These are phyloP conservation scores for Seladonia tumulorum DNA, from an alignment of 2,888 invertebrate genomes.

Conservation along the genomic window DNA sequence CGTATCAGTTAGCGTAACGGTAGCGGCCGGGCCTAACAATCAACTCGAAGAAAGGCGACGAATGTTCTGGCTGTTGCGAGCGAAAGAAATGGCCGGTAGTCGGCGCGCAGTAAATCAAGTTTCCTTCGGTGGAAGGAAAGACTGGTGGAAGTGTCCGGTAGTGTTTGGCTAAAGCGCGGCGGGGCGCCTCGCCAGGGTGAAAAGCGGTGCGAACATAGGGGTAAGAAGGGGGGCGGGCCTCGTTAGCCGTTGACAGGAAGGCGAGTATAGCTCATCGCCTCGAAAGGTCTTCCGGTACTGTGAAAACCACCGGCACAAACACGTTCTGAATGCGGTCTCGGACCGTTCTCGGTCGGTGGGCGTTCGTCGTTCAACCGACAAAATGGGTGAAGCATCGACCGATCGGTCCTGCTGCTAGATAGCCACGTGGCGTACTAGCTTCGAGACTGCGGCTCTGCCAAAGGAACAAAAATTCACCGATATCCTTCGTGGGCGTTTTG, in stretches of 20 bases:
- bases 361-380: slow-evolving; percentile 58
- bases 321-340: slow-evolving; percentile 61
- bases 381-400: slow-evolving; percentile 64
- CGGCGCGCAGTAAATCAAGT: slow-evolving; percentile 67
- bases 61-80: slow-evolving; percentile 22
- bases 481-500: neutral
- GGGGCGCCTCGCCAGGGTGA: slow-evolving; percentile 64
- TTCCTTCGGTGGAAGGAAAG: slow-evolving; percentile 61
- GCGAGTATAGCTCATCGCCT: slow-evolving; percentile 74
- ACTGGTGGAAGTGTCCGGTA: slow-evolving; percentile 66
- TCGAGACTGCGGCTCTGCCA: neutral
- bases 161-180: slow-evolving; percentile 71
- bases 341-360: slow-evolving; percentile 50
- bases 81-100: slow-evolving; percentile 48
- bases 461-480: neutral
- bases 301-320: slow-evolving; percentile 71
- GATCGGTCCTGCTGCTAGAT: slow-evolving; percentile 19
- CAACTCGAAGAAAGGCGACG: slow-evolving; percentile 20
- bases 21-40: slow-evolving; percentile 4
- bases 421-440: slow-evolving; percentile 55
- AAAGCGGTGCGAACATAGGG: slow-evolving; percentile 63
- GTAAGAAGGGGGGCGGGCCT: slow-evolving; percentile 72
- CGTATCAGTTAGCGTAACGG: neutral
- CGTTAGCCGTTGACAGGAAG: slow-evolving; percentile 80
- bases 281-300: slow-evolving; percentile 72